Percentiles rank a stretch among this genome's conserved stretches.
These are phyloP conservation scores for Sarcoramphus papa DNA, from an alignment of 2,797 vertebrate species.

Conservation along the genomic window DNA sequence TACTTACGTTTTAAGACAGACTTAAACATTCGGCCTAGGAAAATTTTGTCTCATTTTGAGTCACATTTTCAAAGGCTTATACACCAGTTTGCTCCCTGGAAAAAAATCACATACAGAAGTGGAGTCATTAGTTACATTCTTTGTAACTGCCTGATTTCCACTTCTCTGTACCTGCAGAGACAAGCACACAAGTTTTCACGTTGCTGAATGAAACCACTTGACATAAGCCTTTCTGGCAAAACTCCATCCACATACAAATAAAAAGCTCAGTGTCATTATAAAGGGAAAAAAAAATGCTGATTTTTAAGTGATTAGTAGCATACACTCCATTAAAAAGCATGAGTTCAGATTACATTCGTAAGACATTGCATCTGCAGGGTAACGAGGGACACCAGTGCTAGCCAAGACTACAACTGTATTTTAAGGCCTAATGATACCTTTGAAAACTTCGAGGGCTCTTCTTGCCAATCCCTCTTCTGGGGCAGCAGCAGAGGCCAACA, in stretches of 20 bases:
- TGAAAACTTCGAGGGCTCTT: not conserved
- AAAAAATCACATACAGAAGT: not conserved
- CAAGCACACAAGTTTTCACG: not conserved
- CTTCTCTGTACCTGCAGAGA: slow-evolving; percentile 32
- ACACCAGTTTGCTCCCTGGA: not conserved
- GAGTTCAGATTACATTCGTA: slow-evolving; percentile 1
- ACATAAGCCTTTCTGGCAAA: slow-evolving; percentile 47
- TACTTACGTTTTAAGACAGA: not conserved
- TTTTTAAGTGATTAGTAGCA: slow-evolving; percentile 4
- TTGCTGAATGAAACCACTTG: slow-evolving; percentile 48
- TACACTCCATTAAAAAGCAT: not conserved
- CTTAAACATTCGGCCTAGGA: not conserved
- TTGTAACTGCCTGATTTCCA: slow-evolving; percentile 12
- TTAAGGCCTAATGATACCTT: not conserved
- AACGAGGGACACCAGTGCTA: not conserved
- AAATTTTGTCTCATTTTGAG: slow-evolving; percentile 10
- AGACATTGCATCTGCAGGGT: not conserved
- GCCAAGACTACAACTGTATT: not conserved
- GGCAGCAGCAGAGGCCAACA: not conserved
- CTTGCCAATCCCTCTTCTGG: not conserved
- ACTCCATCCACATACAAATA: slow-evolving; percentile 4
- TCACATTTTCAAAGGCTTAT: not conserved
- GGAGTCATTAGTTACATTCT: slow-evolving; percentile 6
- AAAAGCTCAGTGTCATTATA: slow-evolving; percentile 9
- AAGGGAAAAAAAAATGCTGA: not conserved